Evolutionary conservation across 2,888 invertebrate genomes (phyloP).

Genomic region (Dichetophora obliterata): DNA sequence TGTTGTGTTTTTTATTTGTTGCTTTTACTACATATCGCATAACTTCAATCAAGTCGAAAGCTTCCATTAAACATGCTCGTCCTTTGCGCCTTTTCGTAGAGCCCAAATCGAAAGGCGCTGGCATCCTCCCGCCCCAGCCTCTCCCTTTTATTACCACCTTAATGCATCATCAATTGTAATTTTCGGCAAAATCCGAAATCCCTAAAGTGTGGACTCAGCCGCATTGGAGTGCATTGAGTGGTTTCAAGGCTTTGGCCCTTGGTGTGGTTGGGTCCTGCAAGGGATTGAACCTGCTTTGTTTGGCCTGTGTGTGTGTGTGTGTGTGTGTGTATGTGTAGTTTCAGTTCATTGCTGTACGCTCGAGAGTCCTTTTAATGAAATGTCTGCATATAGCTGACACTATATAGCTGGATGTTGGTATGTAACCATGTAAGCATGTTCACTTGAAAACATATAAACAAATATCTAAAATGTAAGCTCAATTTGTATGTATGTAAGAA

Average conservation of each 20-base stretch:
- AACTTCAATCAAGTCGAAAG: constrained; percentile 36
- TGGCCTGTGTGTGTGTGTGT: not conserved
- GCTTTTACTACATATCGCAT: constrained; percentile 15
- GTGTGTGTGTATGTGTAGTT: not conserved
- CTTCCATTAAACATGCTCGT: constrained; percentile 27
- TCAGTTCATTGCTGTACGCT: not conserved
- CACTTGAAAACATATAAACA: not conserved
- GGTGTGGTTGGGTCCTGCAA: not conserved
- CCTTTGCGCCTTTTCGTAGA: not conserved
- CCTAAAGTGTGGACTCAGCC: constrained; percentile 13
- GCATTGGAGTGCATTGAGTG: not conserved
- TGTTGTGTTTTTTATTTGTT: not conserved
- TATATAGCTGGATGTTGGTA: too few relatives aligned
- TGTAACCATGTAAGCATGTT: too few relatives aligned
- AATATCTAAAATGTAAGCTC: not conserved
- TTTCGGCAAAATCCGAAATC: constrained; percentile 21
- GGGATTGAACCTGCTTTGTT: not conserved
- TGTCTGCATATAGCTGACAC: too few relatives aligned
- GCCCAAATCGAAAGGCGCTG: not conserved
- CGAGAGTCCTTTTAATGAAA: constrained; percentile 24
- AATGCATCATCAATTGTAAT: constrained; percentile 5
- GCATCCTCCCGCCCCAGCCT: not conserved
- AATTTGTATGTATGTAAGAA: too few relatives aligned
- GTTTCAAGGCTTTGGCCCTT: not conserved
- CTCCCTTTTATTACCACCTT: not conserved